Base-by-base conservation (phyloP, 2,888 invertebrate species). In the Acleris laterana region DNA sequence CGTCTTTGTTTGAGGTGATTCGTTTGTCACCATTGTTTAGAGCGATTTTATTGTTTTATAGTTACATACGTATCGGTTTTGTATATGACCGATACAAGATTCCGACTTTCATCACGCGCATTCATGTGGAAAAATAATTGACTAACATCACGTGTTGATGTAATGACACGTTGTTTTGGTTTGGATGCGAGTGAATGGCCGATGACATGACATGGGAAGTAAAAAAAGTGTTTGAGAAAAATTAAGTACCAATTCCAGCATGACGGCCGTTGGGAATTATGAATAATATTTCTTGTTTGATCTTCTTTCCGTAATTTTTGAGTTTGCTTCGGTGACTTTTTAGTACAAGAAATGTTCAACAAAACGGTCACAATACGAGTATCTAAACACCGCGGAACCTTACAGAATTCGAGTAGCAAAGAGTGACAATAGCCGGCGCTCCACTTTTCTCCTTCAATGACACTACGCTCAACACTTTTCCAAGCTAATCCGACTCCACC, bases 41-140 rank as follows among this genome's bases (percentile, higher is more conserved):
- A n/a, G n/a, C n/a, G n/a, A n/a, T n/a, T n/a, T n/a, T n/a, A n/a
- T n/a, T n/a, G n/a, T n/a, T n/a, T n/a, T n/a, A n/a, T n/a, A 85
- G 86, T 84, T 84, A 84, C 87, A 84, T 87, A 46, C 85, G 88
- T 85, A 87, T 87, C 60, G 64, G 55, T 59, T 62, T 55, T 65
- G 50, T 57, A 48, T 65, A 55, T 50, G 58, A 59, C 52, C 62
- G 66, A 66, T 62, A 62, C 66, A 62, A 66, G 66, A 66, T 32
- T 50, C 38, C 52, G 61, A 64, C 62, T 70, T 68, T 68, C 70
- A 66, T 66, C 67, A 59, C 62, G 64, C 25, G 62, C 60, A 63
- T 66, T 62, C 59, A 56, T 52, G 28, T 59, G 52, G 52, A 68
- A 71, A 68, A 69, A 71, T 66, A 66, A 66, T 62, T 62, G 57